A percentile compares a stretch with the other conserved stretches of the same genome.
Conservation (phyloP, 2,113 vertebrate genomes). For the Antechinus stuartii region DNA sequence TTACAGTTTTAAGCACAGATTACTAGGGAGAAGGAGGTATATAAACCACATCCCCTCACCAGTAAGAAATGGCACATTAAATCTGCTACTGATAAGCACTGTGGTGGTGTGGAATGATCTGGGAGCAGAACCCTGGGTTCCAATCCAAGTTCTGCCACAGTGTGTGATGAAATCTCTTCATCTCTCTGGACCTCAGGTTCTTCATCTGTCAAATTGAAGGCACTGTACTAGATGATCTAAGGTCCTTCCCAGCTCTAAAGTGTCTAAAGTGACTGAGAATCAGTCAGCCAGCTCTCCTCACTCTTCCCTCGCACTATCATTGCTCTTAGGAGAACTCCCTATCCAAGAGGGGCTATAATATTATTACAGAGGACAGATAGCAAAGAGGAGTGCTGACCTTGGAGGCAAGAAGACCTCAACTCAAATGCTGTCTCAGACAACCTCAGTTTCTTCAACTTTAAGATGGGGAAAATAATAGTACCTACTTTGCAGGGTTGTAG, state of each 20-base stretch:
- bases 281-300: neutral
- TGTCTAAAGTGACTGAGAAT: neutral
- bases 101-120: slow-evolving; percentile 5
- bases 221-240: neutral
- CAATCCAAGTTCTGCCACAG: neutral
- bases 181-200: neutral
- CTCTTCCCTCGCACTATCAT: neutral
- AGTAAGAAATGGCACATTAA: too few species aligned
- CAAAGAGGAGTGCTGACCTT: neutral
- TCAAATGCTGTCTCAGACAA: neutral
- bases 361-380: neutral
- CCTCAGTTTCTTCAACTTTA: neutral
- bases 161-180: neutral
- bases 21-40: neutral
- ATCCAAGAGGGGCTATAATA: neutral
- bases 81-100: neutral
- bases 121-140: neutral
- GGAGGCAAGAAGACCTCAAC: neutral
- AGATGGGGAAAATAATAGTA: neutral
- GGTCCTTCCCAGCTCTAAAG: neutral
- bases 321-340: neutral
- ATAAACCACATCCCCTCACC: neutral
- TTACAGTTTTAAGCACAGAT: neutral
- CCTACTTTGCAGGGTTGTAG: neutral
- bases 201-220: neutral